Percentiles rank a stretch among this genome's conserved stretches.
Conservation (phyloP, 2,113 vertebrate species). For the Thoracochromis brauschi region DNA sequence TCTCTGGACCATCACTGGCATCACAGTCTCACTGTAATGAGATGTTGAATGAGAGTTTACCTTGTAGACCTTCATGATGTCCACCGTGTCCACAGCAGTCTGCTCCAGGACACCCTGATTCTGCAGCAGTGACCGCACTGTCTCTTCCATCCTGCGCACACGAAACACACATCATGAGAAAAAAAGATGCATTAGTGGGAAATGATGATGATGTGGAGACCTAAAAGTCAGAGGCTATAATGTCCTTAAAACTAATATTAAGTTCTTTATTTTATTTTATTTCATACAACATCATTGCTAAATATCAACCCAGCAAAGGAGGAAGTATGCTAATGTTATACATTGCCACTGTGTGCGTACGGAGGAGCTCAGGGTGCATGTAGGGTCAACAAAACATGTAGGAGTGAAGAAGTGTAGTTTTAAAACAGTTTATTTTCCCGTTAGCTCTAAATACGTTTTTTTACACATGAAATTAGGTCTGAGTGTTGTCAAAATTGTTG, state of each 20-base stretch:
- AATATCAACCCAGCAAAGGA: not conserved
- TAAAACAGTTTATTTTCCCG: not conserved
- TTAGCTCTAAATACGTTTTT: not conserved
- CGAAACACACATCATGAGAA: not conserved
- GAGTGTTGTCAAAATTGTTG: not conserved
- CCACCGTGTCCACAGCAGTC: conserved; percentile 76
- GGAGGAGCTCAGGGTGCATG: not conserved
- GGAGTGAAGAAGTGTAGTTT: not conserved
- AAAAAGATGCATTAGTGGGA: not conserved
- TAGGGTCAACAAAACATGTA: not conserved
- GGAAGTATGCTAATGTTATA: not conserved
- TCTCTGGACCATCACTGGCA: not conserved
- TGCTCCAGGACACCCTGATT: conserved; percentile 77
- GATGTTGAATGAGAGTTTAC: conserved; percentile 49
- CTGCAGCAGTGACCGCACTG: conserved; percentile 83
- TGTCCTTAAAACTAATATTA: not conserved
- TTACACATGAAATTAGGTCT: not conserved
- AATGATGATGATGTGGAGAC: not conserved
- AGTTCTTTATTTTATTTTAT: not conserved
- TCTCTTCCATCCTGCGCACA: conserved; percentile 87
- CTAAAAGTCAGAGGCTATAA: not conserved
- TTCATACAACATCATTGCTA: not conserved
- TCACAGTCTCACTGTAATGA: not conserved
- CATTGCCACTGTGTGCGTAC: not conserved
- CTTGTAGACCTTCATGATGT: conserved; percentile 82